Evolutionary conservation across 2,888 invertebrate species (phyloP).

Genomic region (Tipula confusa): DNA sequence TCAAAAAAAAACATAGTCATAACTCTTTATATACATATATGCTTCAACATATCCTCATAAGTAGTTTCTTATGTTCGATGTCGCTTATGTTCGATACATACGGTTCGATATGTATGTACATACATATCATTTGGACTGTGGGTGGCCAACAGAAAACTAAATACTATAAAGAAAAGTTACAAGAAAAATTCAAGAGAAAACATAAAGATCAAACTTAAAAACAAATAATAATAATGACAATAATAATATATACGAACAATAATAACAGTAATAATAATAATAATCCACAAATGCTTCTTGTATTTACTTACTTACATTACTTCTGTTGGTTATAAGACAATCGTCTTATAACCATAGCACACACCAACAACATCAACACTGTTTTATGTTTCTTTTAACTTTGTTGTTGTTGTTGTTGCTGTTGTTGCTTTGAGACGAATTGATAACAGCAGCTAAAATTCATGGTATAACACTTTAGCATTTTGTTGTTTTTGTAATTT

Average conservation of each 20-base stretch:
- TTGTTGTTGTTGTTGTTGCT: no score
- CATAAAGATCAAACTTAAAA: constrained; percentile 20
- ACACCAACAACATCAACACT: not conserved
- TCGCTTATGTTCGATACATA: not conserved
- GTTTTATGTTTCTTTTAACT: not conserved
- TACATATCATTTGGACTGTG: not conserved
- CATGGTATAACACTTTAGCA: constrained; percentile 4
- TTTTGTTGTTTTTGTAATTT: constrained; percentile 4
- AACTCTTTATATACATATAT: not conserved
- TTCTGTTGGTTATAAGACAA: not conserved
- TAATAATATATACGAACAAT: constrained; percentile 1
- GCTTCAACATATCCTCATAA: not conserved
- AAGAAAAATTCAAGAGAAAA: constrained; percentile 20
- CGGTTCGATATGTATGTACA: not conserved
- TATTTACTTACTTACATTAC: constrained; percentile 25
- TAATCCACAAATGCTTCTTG: constrained; percentile 20
- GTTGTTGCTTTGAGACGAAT: not conserved
- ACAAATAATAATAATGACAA: constrained; percentile 3
- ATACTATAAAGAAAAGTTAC: not conserved
- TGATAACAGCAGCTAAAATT: constrained; percentile 7
- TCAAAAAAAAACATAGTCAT: not conserved
- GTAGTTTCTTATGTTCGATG: not conserved
- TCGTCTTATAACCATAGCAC: not conserved
- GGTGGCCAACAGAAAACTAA: not conserved
- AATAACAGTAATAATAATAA: not conserved